These are phyloP conservation scores for Megatriorchis doriae DNA, from an alignment of 2,113 vertebrate genomes.

Conservation along the genomic window DNA sequence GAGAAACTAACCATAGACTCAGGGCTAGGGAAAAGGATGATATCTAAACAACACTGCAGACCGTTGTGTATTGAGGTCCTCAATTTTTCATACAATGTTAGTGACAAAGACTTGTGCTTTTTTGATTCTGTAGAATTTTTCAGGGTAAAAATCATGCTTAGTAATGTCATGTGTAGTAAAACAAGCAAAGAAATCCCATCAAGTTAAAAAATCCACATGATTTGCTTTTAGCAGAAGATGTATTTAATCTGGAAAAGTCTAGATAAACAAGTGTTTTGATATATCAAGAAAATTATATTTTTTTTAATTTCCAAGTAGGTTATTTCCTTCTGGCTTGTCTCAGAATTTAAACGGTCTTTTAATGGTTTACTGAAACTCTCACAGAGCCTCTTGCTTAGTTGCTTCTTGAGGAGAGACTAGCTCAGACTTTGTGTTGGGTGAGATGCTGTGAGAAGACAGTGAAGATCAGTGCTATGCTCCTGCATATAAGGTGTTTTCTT, in stretches of 20 bases:
- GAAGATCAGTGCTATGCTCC: neutral
- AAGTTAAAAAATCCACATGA: neutral
- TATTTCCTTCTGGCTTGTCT: neutral
- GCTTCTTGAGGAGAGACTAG: neutral
- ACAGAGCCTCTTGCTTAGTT: neutral
- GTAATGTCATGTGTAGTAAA: neutral
- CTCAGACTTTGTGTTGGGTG: neutral
- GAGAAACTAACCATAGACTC: neutral
- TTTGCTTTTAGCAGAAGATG: neutral
- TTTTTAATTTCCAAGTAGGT: neutral
- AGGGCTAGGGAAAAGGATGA: neutral
- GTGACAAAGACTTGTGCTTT: neutral
- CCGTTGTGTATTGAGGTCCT: accelerated
- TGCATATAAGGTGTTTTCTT: neutral
- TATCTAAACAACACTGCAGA: neutral
- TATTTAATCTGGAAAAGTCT: neutral
- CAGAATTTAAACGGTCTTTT: neutral
- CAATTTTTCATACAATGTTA: neutral
- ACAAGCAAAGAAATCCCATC: neutral
- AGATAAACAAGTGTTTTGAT: neutral
- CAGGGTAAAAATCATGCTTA: neutral
- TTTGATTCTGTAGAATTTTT: neutral
- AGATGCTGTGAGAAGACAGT: neutral
- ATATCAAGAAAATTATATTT: neutral
- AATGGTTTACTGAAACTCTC: neutral